These are phyloP conservation scores for Buceros bicornis DNA, from an alignment of 2,797 vertebrate species.

Conservation along the genomic window DNA sequence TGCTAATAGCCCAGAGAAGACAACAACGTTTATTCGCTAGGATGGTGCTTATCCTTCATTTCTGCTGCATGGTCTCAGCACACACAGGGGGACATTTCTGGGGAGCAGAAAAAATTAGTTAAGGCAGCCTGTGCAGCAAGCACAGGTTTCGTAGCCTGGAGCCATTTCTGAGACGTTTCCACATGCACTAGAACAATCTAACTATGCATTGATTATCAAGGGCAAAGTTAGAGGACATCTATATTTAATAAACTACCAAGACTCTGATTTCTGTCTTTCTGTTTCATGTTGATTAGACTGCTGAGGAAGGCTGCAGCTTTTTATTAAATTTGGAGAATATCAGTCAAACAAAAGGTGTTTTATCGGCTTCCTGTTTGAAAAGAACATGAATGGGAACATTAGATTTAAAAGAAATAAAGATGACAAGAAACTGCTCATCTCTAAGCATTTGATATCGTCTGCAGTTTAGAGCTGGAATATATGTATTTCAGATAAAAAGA, in stretches of 20 bases:
- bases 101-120: not conserved
- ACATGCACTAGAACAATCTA: not conserved
- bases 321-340: not conserved
- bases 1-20: not conserved
- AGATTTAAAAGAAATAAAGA: not conserved
- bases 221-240: not conserved
- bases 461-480: not conserved
- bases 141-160: not conserved
- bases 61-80: not conserved
- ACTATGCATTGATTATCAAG: not conserved
- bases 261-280: not conserved
- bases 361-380: not conserved
- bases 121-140: not conserved
- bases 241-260: not conserved
- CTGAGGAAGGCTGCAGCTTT: not conserved
- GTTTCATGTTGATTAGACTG: not conserved
- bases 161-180: not conserved
- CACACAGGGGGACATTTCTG: not conserved
- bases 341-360: slow-evolving; percentile 1
- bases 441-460: not conserved
- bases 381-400: not conserved
- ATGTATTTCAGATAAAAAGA: not conserved
- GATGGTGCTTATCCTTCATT: not conserved
- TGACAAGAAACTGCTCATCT: not conserved
- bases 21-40: not conserved